A percentile compares a stretch with the other conserved stretches of the same genome.
phyloP scores from a whole-genome alignment of 2,888 invertebrate species.

The Nomada lathburiana region DNA sequence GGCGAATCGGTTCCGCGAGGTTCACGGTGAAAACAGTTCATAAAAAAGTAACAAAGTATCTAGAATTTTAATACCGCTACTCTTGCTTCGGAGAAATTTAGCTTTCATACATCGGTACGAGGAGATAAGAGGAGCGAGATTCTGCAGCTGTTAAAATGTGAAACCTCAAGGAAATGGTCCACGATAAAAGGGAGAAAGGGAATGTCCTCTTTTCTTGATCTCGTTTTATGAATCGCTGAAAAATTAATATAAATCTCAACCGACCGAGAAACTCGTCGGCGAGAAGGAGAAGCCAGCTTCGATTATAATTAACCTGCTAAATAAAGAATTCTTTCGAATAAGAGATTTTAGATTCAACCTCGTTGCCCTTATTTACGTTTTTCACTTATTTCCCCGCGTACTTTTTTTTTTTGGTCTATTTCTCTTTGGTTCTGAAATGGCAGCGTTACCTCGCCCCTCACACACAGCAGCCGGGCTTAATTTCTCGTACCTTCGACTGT shows the following conservation, averaged over 20 bases:
- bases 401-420: background rate
- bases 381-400: background rate
- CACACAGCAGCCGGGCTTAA: background rate
- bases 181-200: background rate
- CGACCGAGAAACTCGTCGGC: background rate
- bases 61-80: slow-evolving; percentile 21
- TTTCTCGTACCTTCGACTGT: slow-evolving; percentile 11
- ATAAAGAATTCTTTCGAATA: slow-evolving; percentile 23
- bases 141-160: background rate
- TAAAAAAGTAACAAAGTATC: slow-evolving; percentile 10
- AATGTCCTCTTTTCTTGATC: slow-evolving; percentile 3
- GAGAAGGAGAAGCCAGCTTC: background rate
- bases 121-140: slow-evolving; percentile 21
- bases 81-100: slow-evolving; percentile 11
- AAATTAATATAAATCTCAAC: slow-evolving; percentile 36
- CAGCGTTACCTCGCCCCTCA: background rate
- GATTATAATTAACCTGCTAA: slow-evolving; percentile 3
- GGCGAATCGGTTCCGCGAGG: slow-evolving; percentile 9
- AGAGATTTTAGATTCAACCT: slow-evolving; percentile 2
- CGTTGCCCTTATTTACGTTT: background rate
- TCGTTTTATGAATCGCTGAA: background rate
- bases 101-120: background rate
- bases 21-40: slow-evolving; percentile 5
- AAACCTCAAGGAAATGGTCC: background rate
- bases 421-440: background rate